Percentiles rank a stretch among this genome's conserved stretches.
phyloP scores from a whole-genome alignment of 2,113 vertebrate species.

The Bufo bufo region DNA sequence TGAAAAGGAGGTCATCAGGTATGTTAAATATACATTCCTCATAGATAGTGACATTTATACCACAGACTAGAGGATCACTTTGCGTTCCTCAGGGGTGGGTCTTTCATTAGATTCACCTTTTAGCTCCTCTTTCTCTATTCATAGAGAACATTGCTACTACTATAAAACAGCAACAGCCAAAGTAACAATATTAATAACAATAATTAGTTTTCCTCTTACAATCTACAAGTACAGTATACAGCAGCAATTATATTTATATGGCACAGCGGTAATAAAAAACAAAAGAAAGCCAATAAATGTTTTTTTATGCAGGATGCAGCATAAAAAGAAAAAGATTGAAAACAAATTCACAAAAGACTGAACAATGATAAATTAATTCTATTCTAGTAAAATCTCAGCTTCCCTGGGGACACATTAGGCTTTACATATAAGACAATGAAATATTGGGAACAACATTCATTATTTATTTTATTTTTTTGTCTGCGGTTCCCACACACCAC shows the following conservation, averaged over 20 bases:
- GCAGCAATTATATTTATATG: neutral
- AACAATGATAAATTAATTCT: constrained; percentile 24
- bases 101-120: neutral
- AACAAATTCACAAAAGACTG: constrained; percentile 8
- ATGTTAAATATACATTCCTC: too few relatives aligned
- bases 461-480: constrained; percentile 9
- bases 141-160: neutral
- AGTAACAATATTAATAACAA: neutral
- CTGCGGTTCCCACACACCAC: constrained; percentile 6
- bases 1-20: too few relatives aligned
- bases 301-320: neutral
- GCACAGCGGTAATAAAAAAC: neutral
- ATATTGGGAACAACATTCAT: constrained; percentile 35
- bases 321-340: neutral
- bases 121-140: neutral
- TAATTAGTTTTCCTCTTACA: neutral
- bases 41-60: too few relatives aligned
- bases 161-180: neutral
- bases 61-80: too few relatives aligned
- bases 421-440: constrained; percentile 42
- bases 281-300: too few relatives aligned
- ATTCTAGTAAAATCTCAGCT: constrained; percentile 23
- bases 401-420: constrained; percentile 43
- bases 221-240: too few relatives aligned
- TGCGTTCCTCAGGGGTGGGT: neutral